These are phyloP conservation scores for Alouatta palliata DNA, from an alignment of 2,113 vertebrate genomes.

Conservation along the genomic window DNA sequence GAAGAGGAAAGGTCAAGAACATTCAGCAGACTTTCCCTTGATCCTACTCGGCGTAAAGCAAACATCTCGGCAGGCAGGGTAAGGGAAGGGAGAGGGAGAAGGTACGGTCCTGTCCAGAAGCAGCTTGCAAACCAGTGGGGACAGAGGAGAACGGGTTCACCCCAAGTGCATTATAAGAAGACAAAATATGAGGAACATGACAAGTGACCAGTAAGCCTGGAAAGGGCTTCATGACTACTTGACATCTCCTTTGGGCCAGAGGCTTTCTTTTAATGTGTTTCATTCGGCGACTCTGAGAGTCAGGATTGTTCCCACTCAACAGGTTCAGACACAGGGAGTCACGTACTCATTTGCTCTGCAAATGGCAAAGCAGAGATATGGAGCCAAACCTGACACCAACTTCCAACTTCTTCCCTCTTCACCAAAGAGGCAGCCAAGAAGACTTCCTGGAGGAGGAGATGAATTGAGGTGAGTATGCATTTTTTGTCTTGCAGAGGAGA, in stretches of 20 bases:
- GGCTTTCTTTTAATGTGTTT: rapidly evolving
- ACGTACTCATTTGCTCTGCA: background rate
- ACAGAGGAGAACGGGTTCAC: rapidly evolving
- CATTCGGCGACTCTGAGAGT: background rate
- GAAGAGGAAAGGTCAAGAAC: background rate
- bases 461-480: rapidly evolving
- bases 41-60: background rate
- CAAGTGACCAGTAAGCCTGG: rapidly evolving
- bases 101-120: rapidly evolving
- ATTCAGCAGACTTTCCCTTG: background rate
- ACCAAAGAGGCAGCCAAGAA: background rate
- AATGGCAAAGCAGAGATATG: background rate
- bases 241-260: rapidly evolving
- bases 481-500: background rate
- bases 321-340: background rate
- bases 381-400: background rate
- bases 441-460: background rate
- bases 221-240: rapidly evolving
- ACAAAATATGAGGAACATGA: rapidly evolving
- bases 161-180: rapidly evolving
- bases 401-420: background rate
- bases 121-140: rapidly evolving
- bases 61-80: rapidly evolving
- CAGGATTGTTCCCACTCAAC: rapidly evolving
- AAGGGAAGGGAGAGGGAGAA: background rate